Percentiles rank a stretch among this genome's conserved stretches.
phyloP scores from a whole-genome alignment of 2,888 invertebrate genomes.

The Cheiracanthium punctorium region DNA sequence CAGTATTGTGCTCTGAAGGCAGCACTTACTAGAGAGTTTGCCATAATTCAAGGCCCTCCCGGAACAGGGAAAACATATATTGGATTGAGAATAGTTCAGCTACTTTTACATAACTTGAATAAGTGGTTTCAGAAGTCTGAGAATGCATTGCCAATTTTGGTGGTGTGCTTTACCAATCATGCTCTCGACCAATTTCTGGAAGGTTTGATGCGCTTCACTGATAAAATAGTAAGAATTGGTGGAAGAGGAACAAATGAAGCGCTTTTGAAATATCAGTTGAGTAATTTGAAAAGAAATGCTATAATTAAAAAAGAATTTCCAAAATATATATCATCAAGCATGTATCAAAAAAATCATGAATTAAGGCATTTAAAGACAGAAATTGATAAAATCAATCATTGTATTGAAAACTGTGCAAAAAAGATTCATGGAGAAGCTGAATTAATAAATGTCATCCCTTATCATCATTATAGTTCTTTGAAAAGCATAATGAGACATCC shows the following conservation, averaged over 20 bases:
- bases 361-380: background rate
- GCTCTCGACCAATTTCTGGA: slow-evolving; percentile 90
- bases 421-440: slow-evolving; percentile 9
- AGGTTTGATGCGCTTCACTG: slow-evolving; percentile 80
- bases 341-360: slow-evolving; percentile 22
- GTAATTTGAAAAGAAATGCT: background rate
- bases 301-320: background rate
- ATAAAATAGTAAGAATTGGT: slow-evolving; percentile 83
- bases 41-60: slow-evolving; percentile 82
- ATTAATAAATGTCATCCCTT: slow-evolving; percentile 2
- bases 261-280: slow-evolving; percentile 75
- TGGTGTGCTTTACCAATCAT: slow-evolving; percentile 90
- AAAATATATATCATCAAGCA: background rate
- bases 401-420: background rate
- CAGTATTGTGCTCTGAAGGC: slow-evolving; percentile 80
- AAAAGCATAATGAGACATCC: background rate
- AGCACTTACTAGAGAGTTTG: slow-evolving; percentile 83
- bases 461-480: slow-evolving; percentile 7
- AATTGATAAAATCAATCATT: slow-evolving; percentile 13
- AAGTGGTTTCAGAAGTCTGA: slow-evolving; percentile 75
- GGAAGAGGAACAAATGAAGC: slow-evolving; percentile 81
- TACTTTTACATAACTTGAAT: slow-evolving; percentile 80
- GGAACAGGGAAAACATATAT: slow-evolving; percentile 91
- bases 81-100: slow-evolving; percentile 84
- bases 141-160: slow-evolving; percentile 80